These are phyloP conservation scores for Pomacea canaliculata DNA, from an alignment of 2,888 invertebrate species.

Conservation along the genomic window DNA sequence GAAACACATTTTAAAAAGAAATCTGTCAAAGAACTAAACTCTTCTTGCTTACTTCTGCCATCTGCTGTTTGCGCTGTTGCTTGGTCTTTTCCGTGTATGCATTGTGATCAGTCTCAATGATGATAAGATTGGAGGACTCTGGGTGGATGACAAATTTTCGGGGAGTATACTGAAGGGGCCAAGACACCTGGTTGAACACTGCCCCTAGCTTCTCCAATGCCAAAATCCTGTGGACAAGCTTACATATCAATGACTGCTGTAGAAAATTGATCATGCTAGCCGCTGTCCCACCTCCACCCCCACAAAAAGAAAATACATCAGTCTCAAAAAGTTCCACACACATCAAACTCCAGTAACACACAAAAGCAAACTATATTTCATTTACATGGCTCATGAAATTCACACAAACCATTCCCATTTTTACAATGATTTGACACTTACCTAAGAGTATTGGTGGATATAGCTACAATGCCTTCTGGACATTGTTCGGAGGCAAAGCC, in stretches of 20 bases:
- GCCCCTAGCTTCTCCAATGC: conserved; percentile 98
- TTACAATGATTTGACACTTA: conserved; percentile 36
- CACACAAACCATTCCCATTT: not conserved
- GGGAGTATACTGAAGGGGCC: conserved; percentile 95
- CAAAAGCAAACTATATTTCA: too few relatives aligned
- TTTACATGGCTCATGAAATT: not conserved
- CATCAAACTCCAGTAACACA: too few relatives aligned
- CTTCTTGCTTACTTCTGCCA: conserved; percentile 80
- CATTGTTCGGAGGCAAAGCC: conserved; percentile 96
- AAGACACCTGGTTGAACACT: conserved; percentile 93
- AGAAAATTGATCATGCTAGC: too few relatives aligned
- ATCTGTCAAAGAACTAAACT: not conserved
- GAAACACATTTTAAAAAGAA: too few relatives aligned
- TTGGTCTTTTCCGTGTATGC: conserved; percentile 98
- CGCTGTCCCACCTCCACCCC: too few relatives aligned
- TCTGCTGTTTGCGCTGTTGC: conserved; percentile 89
- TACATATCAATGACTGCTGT: not conserved
- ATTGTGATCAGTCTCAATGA: conserved; percentile 98
- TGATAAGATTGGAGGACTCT: conserved; percentile 88
- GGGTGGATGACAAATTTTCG: conserved; percentile 93
- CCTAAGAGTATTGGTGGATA: conserved; percentile 95
- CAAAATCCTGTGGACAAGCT: conserved; percentile 77
- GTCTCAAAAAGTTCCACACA: too few relatives aligned
- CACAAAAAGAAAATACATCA: too few relatives aligned
- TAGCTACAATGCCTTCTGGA: conserved; percentile 98